Percentiles rank a stretch among this genome's conserved stretches.
Evolutionary conservation across 2,797 vertebrate species (phyloP).

Genomic region (Spondyliosoma cantharus): DNA sequence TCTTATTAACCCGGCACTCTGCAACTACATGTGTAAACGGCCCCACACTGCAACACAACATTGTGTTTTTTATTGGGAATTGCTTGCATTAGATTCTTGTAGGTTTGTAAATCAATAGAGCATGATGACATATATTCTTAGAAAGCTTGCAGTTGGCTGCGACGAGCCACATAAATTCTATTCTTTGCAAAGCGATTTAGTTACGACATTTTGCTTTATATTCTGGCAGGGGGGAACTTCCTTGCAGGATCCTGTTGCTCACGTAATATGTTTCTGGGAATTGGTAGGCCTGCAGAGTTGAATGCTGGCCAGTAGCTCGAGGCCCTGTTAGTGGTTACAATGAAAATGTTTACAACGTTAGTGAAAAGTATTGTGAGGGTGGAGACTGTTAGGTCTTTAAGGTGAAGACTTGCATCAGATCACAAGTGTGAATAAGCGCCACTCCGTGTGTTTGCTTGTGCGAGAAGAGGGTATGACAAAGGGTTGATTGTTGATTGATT

Average conservation of each 20-base stretch:
- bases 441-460: slow-evolving; percentile 1
- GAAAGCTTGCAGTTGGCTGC: not conserved
- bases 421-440: not conserved
- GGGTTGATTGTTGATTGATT: not conserved
- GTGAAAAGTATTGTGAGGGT: slow-evolving; percentile 35
- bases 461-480: slow-evolving; percentile 1
- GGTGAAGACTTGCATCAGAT: slow-evolving; percentile 32
- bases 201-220: not conserved
- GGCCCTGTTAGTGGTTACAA: slow-evolving; percentile 42
- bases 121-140: not conserved
- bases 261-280: slow-evolving; percentile 28
- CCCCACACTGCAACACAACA: too few species aligned
- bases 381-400: slow-evolving; percentile 29
- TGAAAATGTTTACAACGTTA: slow-evolving; percentile 49
- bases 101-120: not conserved
- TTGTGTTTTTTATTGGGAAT: not conserved
- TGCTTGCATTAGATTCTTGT: not conserved
- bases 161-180: not conserved
- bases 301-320: slow-evolving; percentile 34
- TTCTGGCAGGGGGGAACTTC: not conserved
- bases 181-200: not conserved
- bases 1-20: not conserved
- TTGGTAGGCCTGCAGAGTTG: slow-evolving; percentile 24
- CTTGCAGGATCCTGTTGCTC: slow-evolving; percentile 21
- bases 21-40: not conserved